Conservation (phyloP, 2,888 invertebrate species). For the Myopa testacea region DNA sequence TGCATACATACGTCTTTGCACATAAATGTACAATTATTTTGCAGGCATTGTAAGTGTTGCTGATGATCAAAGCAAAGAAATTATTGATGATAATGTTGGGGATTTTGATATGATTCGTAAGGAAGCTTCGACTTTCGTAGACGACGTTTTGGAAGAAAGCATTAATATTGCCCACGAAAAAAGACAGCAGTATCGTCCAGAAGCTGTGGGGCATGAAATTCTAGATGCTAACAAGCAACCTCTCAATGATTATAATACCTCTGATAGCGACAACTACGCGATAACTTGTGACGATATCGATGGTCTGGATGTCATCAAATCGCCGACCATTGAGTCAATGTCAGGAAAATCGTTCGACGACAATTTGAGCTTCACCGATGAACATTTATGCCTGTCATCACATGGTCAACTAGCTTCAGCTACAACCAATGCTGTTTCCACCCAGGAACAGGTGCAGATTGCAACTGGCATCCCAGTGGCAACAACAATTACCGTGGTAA, state of each 20-base stretch:
- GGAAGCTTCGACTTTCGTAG: conserved; percentile 66
- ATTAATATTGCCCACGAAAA: conserved; percentile 63
- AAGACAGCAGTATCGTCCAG: conserved; percentile 46
- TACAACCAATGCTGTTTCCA: conserved; percentile 3
- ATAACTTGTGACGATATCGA: conserved; percentile 66
- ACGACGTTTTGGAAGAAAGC: conserved; percentile 67
- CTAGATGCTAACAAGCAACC: conserved; percentile 35
- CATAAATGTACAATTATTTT: conserved; percentile 51
- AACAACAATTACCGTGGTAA: conserved; percentile 7
- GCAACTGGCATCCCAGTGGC: conserved; percentile 9
- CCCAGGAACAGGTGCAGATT: neutral
- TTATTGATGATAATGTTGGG: conserved; percentile 52
- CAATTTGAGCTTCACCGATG: conserved; percentile 66
- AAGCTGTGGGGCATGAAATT: conserved; percentile 50
- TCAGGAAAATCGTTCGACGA: conserved; percentile 68
- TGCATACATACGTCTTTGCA: conserved; percentile 8
- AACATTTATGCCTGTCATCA: conserved; percentile 49
- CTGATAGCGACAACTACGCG: conserved; percentile 68
- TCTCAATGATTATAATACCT: conserved; percentile 52
- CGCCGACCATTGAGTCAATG: conserved; percentile 68
- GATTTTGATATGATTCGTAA: conserved; percentile 58
- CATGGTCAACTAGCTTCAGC: conserved; percentile 3
- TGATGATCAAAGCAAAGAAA: conserved; percentile 38
- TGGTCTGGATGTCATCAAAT: conserved; percentile 66
- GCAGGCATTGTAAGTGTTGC: conserved; percentile 46